These are phyloP conservation scores for Chloebia gouldiae DNA, from an alignment of 2,113 vertebrate genomes.

Conservation along the genomic window DNA sequence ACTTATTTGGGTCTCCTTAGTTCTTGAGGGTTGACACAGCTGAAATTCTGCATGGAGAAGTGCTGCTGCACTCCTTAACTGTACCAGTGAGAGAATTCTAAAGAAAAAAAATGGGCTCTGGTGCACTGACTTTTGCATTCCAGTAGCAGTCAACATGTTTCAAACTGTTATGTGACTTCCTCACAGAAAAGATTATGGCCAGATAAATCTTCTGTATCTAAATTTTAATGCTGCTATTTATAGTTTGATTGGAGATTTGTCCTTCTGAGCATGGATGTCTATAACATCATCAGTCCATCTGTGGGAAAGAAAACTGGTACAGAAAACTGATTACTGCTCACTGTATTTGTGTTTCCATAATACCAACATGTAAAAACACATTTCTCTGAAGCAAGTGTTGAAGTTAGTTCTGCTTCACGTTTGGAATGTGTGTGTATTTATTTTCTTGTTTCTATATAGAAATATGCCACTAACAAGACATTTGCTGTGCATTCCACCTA, in stretches of 20 bases:
- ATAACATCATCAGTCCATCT: background rate
- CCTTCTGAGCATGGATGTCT: background rate
- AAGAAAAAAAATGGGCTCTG: background rate
- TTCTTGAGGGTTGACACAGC: background rate
- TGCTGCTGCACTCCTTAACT: background rate
- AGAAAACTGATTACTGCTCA: background rate
- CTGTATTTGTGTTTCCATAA: background rate
- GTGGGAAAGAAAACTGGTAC: background rate
- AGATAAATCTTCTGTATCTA: background rate
- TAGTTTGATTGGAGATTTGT: background rate
- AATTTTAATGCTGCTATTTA: background rate
- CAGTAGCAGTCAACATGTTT: background rate
- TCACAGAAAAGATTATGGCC: background rate
- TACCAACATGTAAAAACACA: background rate
- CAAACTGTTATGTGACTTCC: background rate
- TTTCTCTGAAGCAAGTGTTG: background rate
- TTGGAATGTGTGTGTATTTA: background rate
- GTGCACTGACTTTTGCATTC: background rate
- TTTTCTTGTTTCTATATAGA: background rate
- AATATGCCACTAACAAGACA: background rate
- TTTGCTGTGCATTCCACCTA: background rate
- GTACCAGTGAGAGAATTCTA: background rate
- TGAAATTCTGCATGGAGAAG: background rate
- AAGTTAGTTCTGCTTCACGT: background rate
- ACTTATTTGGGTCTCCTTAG: background rate